A percentile compares a stretch with the other conserved stretches of the same genome.
Conservation (phyloP, 2,888 invertebrate genomes). For the Ceramica pisi region DNA sequence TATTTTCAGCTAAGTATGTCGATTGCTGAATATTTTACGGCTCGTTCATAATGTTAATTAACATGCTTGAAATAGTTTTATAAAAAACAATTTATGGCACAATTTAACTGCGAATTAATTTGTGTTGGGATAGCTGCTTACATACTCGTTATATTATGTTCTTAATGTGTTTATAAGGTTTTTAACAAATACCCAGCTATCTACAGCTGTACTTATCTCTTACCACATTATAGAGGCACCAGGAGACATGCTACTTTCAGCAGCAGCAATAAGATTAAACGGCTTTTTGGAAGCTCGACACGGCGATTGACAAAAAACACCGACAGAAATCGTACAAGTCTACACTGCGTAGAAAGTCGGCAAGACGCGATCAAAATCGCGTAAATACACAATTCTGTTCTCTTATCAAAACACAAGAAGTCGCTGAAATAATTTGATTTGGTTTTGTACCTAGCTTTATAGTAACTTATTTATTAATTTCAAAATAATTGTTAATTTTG, state of each 20-base stretch:
- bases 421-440: no score
- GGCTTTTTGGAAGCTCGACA: background rate
- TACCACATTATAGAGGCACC: background rate
- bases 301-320: background rate
- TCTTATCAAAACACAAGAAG: background rate
- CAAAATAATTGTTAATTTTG: no score
- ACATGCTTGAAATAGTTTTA: constrained; percentile 49
- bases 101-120: constrained; percentile 33
- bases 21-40: constrained; percentile 46
- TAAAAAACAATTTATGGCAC: constrained; percentile 24
- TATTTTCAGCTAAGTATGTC: constrained; percentile 49
- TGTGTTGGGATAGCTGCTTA: background rate
- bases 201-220: no score
- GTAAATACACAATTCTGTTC: no score
- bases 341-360: background rate
- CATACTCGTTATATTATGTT: constrained; percentile 1
- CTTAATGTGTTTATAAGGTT: background rate
- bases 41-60: constrained; percentile 58
- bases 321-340: background rate
- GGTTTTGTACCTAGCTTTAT: no score
- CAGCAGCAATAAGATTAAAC: background rate
- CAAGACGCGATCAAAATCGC: background rate
- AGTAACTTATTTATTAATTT: no score
- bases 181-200: background rate
- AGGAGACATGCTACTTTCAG: background rate